phyloP scores from a whole-genome alignment of 2,113 vertebrate genomes.

The Mugil cephalus region DNA sequence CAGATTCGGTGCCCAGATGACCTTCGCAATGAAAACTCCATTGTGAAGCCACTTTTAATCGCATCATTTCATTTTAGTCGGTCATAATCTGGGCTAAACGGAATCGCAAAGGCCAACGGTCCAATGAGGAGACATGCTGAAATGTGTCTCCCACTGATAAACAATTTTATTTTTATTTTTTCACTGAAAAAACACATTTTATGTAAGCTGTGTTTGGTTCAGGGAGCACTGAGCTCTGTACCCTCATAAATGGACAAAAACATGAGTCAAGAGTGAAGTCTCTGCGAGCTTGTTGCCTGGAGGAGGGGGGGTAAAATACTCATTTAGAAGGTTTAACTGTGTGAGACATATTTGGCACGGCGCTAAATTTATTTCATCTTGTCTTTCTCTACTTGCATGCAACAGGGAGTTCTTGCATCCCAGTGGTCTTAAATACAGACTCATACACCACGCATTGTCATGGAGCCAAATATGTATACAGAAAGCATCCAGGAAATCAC shows the following conservation, averaged over 20 bases:
- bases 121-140: constrained; percentile 13
- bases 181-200: constrained; percentile 18
- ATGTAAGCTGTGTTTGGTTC: constrained; percentile 18
- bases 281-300: constrained; percentile 17
- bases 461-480: constrained; percentile 40
- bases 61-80: constrained; percentile 58
- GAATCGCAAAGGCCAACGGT: constrained; percentile 47
- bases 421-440: constrained; percentile 65
- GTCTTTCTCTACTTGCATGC: constrained; percentile 53
- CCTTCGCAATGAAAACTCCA: constrained; percentile 67
- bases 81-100: constrained; percentile 56
- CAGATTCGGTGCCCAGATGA: constrained; percentile 63
- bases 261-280: constrained; percentile 13
- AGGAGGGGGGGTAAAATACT: neutral
- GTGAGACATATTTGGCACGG: constrained; percentile 55
- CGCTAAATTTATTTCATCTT: constrained; percentile 47
- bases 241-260: constrained; percentile 27
- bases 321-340: constrained; percentile 39
- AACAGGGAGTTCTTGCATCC: constrained; percentile 53
- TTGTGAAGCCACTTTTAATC: constrained; percentile 62
- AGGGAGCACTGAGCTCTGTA: constrained; percentile 3
- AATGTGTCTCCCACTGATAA: constrained; percentile 62
- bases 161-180: neutral
- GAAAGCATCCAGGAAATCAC: constrained; percentile 64
- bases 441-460: constrained; percentile 43